Conservation (phyloP, 2,888 invertebrate genomes). For the Drosophila nigritarsus region DNA sequence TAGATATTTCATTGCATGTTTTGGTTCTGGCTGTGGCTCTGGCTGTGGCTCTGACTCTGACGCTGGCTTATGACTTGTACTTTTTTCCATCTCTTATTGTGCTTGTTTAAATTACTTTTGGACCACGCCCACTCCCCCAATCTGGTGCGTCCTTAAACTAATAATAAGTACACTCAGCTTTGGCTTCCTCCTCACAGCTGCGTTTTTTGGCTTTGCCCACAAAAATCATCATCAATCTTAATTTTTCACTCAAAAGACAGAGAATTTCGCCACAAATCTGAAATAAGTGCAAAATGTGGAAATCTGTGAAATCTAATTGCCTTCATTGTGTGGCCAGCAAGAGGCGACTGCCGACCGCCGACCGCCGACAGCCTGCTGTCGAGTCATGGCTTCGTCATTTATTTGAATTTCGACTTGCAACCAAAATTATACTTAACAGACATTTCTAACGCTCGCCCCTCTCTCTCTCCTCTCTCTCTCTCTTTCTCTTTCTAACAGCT, state of each 20-base stretch:
- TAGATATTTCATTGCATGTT: conserved; percentile 57
- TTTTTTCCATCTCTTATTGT: conserved; percentile 34
- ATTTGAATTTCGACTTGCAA: conserved; percentile 60
- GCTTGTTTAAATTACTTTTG: conserved; percentile 68
- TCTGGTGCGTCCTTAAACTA: conserved; percentile 49
- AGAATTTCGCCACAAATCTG: conserved; percentile 39
- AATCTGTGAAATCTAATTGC: conserved; percentile 74
- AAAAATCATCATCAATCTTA: conserved; percentile 78
- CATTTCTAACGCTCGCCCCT: conserved; percentile 4
- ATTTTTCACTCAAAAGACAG: conserved; percentile 58
- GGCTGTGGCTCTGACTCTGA: conserved; percentile 38
- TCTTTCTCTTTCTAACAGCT: conserved; percentile 85
- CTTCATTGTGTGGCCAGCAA: conserved; percentile 29
- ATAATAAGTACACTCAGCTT: conserved; percentile 58
- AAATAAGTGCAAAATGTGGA: conserved; percentile 49
- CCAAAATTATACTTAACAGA: conserved; percentile 32
- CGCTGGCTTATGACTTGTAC: conserved; percentile 70
- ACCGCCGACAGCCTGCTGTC: conserved; percentile 26
- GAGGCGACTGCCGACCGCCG: background rate
- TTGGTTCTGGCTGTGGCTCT: conserved; percentile 21
- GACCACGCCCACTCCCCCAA: conserved; percentile 23
- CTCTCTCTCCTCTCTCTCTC: background rate
- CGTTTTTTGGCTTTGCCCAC: conserved; percentile 5
- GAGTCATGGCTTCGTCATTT: conserved; percentile 68
- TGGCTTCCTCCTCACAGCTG: conserved; percentile 1